Evolutionary conservation across 2,888 invertebrate genomes (phyloP).

Genomic region (Zeuzera pyrina): DNA sequence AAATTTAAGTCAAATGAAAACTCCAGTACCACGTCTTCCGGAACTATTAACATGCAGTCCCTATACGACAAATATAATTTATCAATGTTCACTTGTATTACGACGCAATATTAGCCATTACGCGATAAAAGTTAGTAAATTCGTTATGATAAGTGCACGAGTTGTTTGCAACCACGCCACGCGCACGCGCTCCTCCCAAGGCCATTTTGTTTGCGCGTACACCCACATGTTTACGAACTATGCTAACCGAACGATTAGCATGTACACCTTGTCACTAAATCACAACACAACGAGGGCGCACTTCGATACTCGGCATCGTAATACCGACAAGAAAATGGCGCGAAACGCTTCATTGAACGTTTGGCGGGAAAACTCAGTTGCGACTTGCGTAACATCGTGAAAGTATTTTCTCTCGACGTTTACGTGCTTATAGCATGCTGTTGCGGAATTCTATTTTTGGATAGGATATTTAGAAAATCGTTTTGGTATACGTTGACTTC

Average conservation of each 20-base stretch:
- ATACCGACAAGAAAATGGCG: slow-evolving; percentile 48
- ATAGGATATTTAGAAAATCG: neutral
- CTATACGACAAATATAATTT: too few relatives aligned
- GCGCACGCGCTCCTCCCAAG: slow-evolving; percentile 52
- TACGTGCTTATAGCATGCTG: slow-evolving; percentile 3
- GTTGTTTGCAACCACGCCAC: slow-evolving; percentile 27
- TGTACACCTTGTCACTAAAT: slow-evolving; percentile 22
- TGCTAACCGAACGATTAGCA: slow-evolving; percentile 35
- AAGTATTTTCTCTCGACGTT: slow-evolving; percentile 36
- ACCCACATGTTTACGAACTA: slow-evolving; percentile 50
- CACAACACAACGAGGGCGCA: slow-evolving; percentile 19
- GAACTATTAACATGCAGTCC: too few relatives aligned
- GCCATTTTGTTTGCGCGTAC: slow-evolving; percentile 62
- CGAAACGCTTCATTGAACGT: slow-evolving; percentile 60
- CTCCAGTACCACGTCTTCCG: too few relatives aligned
- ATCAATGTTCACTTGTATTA: neutral
- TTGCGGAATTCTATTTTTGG: neutral
- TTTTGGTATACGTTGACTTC: too few relatives aligned
- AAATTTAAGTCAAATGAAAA: too few relatives aligned
- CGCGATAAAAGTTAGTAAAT: slow-evolving; percentile 3
- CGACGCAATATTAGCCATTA: neutral
- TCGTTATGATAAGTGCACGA: slow-evolving; percentile 22
- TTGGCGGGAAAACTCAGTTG: slow-evolving; percentile 62
- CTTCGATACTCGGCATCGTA: slow-evolving; percentile 37
- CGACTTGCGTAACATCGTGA: slow-evolving; percentile 53